These are phyloP conservation scores for Steinernema carpocapsae DNA, from an alignment of 2,888 invertebrate genomes.

Conservation along the genomic window DNA sequence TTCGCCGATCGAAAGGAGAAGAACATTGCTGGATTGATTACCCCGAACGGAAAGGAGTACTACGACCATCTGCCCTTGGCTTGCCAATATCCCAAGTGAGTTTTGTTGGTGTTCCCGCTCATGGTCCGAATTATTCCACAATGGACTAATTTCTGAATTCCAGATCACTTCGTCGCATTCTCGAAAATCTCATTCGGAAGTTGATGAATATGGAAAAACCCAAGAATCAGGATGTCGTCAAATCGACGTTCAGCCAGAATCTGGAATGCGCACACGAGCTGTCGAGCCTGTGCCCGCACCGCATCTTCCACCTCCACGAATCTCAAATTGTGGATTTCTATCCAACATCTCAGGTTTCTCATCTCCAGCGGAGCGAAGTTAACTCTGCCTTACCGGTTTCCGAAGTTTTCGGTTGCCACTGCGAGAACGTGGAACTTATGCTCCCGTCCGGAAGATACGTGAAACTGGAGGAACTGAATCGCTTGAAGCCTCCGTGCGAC, in stretches of 20 bases:
- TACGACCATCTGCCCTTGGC: constrained; percentile 8
- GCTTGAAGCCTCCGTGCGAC: constrained; percentile 5
- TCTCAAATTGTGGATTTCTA: constrained; percentile 13
- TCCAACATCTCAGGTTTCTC: neutral
- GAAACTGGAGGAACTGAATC: constrained; percentile 3
- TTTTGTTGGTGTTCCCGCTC: neutral
- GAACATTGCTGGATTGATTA: neutral
- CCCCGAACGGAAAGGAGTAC: neutral
- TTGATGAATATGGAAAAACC: constrained; percentile 22
- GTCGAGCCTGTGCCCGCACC: neutral
- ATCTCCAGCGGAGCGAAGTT: neutral
- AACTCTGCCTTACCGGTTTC: neutral
- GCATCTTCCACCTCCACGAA: constrained; percentile 6
- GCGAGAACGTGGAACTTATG: neutral
- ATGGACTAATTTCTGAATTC: neutral
- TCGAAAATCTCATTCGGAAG: constrained; percentile 1
- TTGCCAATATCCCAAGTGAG: constrained; percentile 6
- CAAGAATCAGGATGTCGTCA: neutral
- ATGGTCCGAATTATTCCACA: neutral
- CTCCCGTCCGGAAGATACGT: constrained; percentile 6
- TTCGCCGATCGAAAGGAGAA: neutral
- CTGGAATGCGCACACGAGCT: neutral
- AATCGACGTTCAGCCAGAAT: neutral
- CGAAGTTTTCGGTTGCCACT: constrained; percentile 5
- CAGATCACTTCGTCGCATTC: constrained; percentile 8